Evolutionary conservation across 2,888 invertebrate genomes (phyloP), one percentile per base, ranked within the genome.

Genomic region (Nezara viridula): DNA sequence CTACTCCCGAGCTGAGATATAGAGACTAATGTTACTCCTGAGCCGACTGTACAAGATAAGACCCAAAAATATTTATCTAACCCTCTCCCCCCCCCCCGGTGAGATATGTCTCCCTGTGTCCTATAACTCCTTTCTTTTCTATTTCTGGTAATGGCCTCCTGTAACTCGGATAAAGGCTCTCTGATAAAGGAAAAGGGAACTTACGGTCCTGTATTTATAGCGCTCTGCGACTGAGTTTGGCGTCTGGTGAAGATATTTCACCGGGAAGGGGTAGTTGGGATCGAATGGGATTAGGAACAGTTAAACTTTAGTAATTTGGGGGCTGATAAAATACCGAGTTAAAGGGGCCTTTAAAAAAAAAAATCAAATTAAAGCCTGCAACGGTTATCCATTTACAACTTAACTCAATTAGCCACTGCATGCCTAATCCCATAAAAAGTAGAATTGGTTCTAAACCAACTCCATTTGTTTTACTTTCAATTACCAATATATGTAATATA

Each of bases 41-140:
- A 66, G 32, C 27, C 32, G 0, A 37, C 7, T 37, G 37, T 73
- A 73, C 19, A 32, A 73, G 66, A 73, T 73, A 73, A 73, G 66
- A 19, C 66, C 66, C 66, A 0, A 32, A 60, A 73, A 73, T 73
- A 73, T 73, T 73, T 73, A 73, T 73, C 66, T 73, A 2, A 19
- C 2, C 66, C 37, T 14, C 37, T 27, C 9, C 7, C 19, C 6
- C 19, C 37, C 27, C 9, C 2, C 10, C 27, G 66, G 66, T 73
- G 66, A 73, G 66, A 73, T 73, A 73, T 73, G 66, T 73, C 66
- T 73, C 66, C 37, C 37, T 73, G 32, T 73, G 66, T 37, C 66
- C 66, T 37, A 73, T 73, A 73, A 73, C 66, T 73, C 7, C 66
- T 73, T 32, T 37, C 66, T 73, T 73, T 73, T 73, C 66, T 73